phyloP scores from a whole-genome alignment of 2,797 vertebrate genomes.

The Tachyglossus aculeatus region DNA sequence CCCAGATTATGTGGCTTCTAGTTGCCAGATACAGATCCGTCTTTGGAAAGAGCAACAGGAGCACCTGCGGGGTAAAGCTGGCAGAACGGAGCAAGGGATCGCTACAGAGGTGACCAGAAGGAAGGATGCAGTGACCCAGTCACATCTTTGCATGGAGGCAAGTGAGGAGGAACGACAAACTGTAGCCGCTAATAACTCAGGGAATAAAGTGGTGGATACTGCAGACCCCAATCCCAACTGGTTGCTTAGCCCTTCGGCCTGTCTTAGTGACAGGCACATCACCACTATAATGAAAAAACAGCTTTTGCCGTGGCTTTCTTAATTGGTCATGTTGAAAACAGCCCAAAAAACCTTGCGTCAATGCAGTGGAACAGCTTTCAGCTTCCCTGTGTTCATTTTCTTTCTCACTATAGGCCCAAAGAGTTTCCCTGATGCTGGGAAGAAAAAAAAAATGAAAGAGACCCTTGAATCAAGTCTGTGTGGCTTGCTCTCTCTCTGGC shows the following conservation, averaged over 20 bases:
- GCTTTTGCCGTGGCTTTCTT: too few species aligned
- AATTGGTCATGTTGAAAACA: too few species aligned
- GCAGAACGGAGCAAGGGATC: neutral
- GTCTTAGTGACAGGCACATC: neutral
- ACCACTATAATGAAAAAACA: too few species aligned
- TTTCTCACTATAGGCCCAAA: neutral
- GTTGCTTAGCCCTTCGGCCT: neutral
- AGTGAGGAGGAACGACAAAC: neutral
- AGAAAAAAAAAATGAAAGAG: too few species aligned
- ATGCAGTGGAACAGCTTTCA: neutral
- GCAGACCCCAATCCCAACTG: neutral
- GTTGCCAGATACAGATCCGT: too few species aligned
- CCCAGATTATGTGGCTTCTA: too few species aligned
- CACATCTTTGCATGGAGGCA: neutral
- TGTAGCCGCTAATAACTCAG: neutral
- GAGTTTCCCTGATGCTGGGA: too few species aligned
- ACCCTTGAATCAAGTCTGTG: conserved; percentile 1
- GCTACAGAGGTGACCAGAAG: neutral
- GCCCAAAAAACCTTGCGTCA: neutral
- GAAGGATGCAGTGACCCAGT: neutral
- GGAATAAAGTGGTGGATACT: neutral
- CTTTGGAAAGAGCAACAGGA: too few species aligned
- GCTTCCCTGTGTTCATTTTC: too few species aligned
- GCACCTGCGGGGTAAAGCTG: neutral
- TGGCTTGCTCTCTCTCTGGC: neutral